Percentiles rank a stretch among this genome's conserved stretches.
Evolutionary conservation across 2,797 vertebrate species (phyloP).

Genomic region (Loriculus beryllinus): DNA sequence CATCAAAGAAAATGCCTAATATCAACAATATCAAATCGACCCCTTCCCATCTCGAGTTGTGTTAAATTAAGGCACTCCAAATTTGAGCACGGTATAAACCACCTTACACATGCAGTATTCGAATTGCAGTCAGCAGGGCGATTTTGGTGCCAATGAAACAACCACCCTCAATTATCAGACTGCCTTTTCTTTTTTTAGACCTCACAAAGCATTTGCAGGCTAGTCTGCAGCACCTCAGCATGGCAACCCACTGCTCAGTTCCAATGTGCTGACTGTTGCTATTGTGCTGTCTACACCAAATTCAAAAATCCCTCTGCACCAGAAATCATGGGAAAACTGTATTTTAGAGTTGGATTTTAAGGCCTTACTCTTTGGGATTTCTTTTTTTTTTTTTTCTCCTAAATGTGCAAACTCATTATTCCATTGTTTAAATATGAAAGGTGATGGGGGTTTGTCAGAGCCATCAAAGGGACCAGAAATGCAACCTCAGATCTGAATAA

Average conservation of each 20-base stretch:
- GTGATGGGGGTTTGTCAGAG: background rate
- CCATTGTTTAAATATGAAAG: background rate
- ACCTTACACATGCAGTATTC: background rate
- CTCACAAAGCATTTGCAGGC: background rate
- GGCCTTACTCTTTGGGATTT: background rate
- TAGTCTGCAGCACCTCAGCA: background rate
- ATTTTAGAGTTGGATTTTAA: background rate
- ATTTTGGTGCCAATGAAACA: background rate
- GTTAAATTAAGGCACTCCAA: background rate
- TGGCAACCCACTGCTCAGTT: background rate
- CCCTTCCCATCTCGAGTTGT: background rate
- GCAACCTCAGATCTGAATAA: background rate
- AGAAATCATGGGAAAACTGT: background rate
- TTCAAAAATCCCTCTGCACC: background rate
- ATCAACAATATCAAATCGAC: background rate
- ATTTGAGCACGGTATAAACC: background rate
- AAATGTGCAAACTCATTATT: background rate
- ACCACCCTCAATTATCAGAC: background rate
- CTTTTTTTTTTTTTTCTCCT: background rate
- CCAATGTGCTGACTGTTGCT: background rate
- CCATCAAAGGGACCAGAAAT: background rate
- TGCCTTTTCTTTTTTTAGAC: background rate
- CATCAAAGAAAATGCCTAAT: background rate
- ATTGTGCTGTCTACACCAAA: background rate
- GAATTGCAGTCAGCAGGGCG: background rate